These are phyloP conservation scores for Semibalanus balanoides DNA, from an alignment of 1,140 invertebrate species.

Conservation along the genomic window DNA sequence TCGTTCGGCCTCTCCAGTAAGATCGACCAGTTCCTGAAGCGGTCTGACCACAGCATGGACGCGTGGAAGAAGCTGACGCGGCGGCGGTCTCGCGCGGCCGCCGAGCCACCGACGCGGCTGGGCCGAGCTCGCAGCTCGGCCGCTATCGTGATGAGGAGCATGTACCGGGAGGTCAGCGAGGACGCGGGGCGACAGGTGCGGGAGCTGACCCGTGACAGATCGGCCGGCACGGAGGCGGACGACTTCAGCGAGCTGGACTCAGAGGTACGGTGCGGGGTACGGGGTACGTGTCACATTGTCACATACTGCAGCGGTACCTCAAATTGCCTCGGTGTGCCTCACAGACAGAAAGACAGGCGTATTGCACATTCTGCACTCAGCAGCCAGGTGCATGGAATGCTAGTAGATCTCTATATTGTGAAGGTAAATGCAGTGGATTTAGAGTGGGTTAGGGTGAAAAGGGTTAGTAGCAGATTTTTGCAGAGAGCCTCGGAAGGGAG, in stretches of 20 bases:
- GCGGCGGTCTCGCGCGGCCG: slow-evolving; percentile 8
- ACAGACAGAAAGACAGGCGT: too few species aligned
- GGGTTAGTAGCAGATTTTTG: background rate
- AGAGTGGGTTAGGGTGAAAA: too few species aligned
- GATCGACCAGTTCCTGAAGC: slow-evolving; percentile 60
- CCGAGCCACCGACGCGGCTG: slow-evolving; percentile 5
- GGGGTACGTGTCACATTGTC: too few species aligned
- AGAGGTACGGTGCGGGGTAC: background rate
- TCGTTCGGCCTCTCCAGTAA: slow-evolving; percentile 55
- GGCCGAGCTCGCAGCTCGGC: background rate
- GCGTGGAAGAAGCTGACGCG: slow-evolving; percentile 48
- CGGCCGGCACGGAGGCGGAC: background rate
- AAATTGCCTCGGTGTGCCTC: too few species aligned
- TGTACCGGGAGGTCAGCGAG: background rate
- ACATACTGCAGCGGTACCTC: too few species aligned
- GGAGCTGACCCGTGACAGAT: background rate
- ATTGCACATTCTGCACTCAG: too few species aligned
- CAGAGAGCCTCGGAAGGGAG: too few species aligned
- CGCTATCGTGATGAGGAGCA: background rate
- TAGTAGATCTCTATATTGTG: too few species aligned
- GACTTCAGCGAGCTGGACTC: background rate
- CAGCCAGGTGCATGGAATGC: too few species aligned
- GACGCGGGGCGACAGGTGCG: background rate
- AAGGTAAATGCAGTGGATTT: too few species aligned
- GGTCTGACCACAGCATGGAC: slow-evolving; percentile 70